Evolutionary conservation across 2,113 vertebrate genomes (phyloP).

Genomic region (Halichoerus grypus): DNA sequence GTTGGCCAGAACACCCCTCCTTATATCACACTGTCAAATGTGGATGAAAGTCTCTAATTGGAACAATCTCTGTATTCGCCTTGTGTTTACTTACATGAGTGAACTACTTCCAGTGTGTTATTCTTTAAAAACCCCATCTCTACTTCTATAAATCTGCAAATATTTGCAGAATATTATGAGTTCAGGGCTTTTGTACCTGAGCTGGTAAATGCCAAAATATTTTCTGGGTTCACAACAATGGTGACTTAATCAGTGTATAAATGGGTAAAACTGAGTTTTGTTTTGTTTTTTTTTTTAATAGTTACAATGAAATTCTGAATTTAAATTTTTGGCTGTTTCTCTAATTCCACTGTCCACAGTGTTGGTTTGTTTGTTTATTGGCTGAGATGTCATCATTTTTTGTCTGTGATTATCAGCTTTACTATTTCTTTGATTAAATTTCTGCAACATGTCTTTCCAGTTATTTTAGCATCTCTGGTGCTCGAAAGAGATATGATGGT

Average conservation of each 20-base stretch:
- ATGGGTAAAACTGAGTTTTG: too few species aligned
- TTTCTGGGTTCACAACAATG: background rate
- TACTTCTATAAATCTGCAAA: background rate
- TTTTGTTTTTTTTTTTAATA: too few species aligned
- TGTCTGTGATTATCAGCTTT: background rate
- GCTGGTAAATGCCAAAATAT: background rate
- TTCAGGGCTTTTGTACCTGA: rapidly evolving
- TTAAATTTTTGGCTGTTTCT: background rate
- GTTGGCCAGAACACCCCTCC: rapidly evolving
- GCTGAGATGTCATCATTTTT: background rate
- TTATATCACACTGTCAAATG: rapidly evolving
- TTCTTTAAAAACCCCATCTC: background rate
- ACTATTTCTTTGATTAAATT: background rate
- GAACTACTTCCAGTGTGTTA: too few species aligned
- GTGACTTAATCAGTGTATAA: background rate
- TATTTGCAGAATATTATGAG: background rate
- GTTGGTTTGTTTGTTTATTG: background rate
- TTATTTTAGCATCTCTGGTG: background rate
- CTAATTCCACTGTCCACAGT: background rate
- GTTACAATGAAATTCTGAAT: background rate
- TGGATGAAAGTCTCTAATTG: rapidly evolving
- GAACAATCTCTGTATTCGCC: background rate
- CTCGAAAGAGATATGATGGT: background rate
- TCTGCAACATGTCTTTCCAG: background rate
- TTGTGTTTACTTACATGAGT: rapidly evolving